These are phyloP conservation scores for Sarotherodon lohbergeri DNA, from an alignment of 2,113 vertebrate genomes.

Conservation along the genomic window DNA sequence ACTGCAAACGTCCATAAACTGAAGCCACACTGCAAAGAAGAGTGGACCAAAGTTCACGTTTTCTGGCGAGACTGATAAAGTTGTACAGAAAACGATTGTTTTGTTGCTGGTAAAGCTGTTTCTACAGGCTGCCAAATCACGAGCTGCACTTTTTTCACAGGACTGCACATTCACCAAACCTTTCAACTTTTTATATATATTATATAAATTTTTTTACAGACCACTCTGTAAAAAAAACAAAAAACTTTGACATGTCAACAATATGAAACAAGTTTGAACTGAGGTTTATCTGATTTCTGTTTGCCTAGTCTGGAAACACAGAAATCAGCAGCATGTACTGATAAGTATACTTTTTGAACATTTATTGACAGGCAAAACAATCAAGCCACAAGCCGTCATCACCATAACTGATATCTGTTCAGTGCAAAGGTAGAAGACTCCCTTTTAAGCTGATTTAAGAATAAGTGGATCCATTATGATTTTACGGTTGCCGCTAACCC, in stretches of 20 bases:
- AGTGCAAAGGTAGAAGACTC: not conserved
- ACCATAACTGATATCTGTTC: not conserved
- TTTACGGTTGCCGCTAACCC: not conserved
- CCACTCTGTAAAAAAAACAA: not conserved
- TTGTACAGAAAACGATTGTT: not conserved
- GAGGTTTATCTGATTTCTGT: not conserved
- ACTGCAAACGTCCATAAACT: not conserved
- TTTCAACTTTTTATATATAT: rapidly evolving
- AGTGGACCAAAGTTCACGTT: not conserved
- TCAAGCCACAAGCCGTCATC: not conserved
- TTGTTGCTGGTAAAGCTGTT: not conserved
- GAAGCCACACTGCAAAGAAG: not conserved
- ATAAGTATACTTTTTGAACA: not conserved
- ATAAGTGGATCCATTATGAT: not conserved
- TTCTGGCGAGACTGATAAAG: not conserved
- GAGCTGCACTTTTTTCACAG: rapidly evolving
- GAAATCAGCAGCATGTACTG: not conserved
- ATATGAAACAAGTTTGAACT: not conserved
- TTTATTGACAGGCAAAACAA: not conserved
- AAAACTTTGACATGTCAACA: not conserved
- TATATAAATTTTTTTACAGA: too few relatives aligned
- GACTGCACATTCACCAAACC: rapidly evolving
- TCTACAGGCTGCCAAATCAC: not conserved
- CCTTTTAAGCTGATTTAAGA: not conserved
- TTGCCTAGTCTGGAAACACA: not conserved